Conservation (phyloP, 2,113 vertebrate species). For the Xiphophorus couchianus region DNA sequence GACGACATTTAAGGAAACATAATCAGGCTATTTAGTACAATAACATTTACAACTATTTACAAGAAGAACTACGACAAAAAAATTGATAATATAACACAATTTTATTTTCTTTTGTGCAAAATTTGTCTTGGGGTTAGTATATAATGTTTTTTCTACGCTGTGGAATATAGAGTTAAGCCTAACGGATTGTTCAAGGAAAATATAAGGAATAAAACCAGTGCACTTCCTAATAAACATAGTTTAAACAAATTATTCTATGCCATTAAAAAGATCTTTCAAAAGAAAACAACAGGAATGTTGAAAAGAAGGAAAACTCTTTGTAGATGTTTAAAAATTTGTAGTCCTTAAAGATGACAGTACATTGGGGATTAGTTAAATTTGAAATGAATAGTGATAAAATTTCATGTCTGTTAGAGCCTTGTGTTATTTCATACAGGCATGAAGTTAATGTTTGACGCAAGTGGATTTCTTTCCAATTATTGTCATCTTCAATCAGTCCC, state of each 20-base stretch:
- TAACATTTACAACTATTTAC: too few species aligned
- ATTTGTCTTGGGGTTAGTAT: slow-evolving; percentile 17
- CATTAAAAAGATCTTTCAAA: background rate
- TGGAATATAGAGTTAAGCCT: slow-evolving; percentile 38
- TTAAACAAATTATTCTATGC: background rate
- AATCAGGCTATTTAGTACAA: too few species aligned
- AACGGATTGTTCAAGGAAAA: slow-evolving; percentile 18
- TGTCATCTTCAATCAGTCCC: background rate
- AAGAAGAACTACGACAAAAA: too few species aligned
- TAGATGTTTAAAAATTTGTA: too few species aligned
- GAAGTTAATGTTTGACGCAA: background rate
- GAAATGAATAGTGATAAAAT: background rate
- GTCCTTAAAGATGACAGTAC: background rate
- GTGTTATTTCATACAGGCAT: background rate
- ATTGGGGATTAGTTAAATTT: background rate
- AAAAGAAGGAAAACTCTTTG: too few species aligned
- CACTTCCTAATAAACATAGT: background rate
- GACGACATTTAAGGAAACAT: too few species aligned
- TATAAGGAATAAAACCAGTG: slow-evolving; percentile 23
- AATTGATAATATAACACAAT: too few species aligned
- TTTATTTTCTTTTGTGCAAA: too few species aligned
- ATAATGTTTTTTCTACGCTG: slow-evolving; percentile 40
- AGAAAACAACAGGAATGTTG: too few species aligned
- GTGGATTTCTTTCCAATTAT: background rate
- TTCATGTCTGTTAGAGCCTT: background rate